Base-by-base conservation (phyloP, 2,797 vertebrate genomes). In the Cossypha polioptera region DNA sequence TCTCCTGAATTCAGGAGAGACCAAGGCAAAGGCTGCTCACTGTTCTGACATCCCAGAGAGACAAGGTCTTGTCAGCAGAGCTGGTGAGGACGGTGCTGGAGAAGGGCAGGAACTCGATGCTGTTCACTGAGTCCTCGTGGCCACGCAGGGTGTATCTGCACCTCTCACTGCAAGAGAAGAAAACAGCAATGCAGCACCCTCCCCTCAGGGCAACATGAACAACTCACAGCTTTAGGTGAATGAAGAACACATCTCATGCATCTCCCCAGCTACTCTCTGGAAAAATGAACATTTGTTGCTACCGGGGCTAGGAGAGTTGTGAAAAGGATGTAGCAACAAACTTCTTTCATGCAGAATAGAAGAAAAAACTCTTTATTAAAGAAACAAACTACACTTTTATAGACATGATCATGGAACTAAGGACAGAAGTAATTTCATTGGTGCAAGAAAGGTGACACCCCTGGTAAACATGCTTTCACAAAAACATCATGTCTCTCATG, bases 91-190 rank as follows among this genome's bases (percentile, higher is more conserved):
- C 73, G 2, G 76, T 97, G 94, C 93, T 98, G 84, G 98, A 98
- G 92, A 96, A 97, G 3, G 97, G 98, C 92, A 98, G 98, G 97
- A 99, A 99, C 92, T 97, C 92, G 36, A 98, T 96, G 84, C 97
- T 98, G 94, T 98, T 99, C 78, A 99, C 98, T 0, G 98, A 98
- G 80, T 97, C 98, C 3, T 97, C 91, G 66, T 99, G 99, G 84
- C 98, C 98, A 8, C 97, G 97, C 81, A 99, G 94, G 0, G 97
- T 98, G 9, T 92, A 94, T 43, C 97, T 96, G 90, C 98, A 99
- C 67, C 96, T 97, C 93, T 98, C 98, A 59, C 98, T 98, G 93
- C 75, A 90, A 47, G 83, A 87, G 54, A 86, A 87, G 65, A 51
- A 5, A 45, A 48, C 26, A 86, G 40, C 16, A 85, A 61, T 58